phyloP scores from a whole-genome alignment of 2,797 vertebrate genomes.

The Cynopterus sphinx region DNA sequence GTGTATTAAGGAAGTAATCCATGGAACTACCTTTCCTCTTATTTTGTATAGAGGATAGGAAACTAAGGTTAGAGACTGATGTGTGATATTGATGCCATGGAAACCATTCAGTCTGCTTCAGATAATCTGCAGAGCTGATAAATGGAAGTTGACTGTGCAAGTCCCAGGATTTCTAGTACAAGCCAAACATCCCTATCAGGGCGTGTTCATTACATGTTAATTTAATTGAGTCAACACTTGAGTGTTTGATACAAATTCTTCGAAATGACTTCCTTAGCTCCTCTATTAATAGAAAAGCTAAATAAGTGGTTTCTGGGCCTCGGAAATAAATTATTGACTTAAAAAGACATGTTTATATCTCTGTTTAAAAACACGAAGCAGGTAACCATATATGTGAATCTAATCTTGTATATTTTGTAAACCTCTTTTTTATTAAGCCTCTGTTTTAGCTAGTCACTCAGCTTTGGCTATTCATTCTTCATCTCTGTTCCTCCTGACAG shows the following conservation, averaged over 20 bases:
- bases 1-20: not conserved
- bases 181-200: not conserved
- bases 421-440: not conserved
- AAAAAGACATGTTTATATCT: not conserved
- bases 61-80: not conserved
- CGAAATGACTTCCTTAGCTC: conserved; percentile 16
- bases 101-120: not conserved
- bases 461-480: not conserved
- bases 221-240: not conserved
- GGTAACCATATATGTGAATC: not conserved
- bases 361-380: conserved; percentile 16
- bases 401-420: not conserved
- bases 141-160: not conserved
- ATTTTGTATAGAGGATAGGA: not conserved
- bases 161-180: not conserved
- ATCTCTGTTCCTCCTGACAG: not conserved
- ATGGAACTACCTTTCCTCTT: not conserved
- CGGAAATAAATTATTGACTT: conserved; percentile 38
- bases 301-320: conserved; percentile 17
- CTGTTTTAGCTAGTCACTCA: not conserved
- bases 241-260: conserved; percentile 11
- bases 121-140: not conserved
- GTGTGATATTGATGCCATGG: not conserved
- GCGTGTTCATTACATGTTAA: not conserved
- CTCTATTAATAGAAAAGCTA: conserved; percentile 17